Conservation (phyloP, 2,113 vertebrate species). For the Turnix velox region DNA sequence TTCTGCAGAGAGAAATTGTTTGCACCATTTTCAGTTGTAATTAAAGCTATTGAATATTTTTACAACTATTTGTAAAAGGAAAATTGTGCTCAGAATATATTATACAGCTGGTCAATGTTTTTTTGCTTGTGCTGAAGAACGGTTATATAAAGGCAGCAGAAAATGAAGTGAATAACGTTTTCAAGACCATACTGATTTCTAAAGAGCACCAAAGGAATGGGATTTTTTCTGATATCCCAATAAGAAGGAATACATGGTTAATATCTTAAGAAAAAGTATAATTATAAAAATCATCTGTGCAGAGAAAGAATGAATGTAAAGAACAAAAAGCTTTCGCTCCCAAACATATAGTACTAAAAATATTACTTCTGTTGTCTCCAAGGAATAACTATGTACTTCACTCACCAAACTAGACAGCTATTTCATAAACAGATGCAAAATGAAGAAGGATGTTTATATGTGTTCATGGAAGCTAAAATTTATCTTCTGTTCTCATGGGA, state of each 20-base stretch:
- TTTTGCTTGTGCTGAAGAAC: neutral
- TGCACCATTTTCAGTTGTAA: neutral
- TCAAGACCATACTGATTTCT: neutral
- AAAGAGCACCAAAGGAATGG: neutral
- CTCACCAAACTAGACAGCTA: neutral
- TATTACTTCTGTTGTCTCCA: neutral
- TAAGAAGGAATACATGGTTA: neutral
- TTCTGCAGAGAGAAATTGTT: neutral
- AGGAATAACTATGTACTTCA: neutral
- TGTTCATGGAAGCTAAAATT: neutral
- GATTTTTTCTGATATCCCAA: neutral
- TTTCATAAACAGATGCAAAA: neutral
- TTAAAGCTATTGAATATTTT: conserved; percentile 13
- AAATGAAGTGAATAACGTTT: neutral
- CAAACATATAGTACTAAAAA: neutral
- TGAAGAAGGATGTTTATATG: neutral
- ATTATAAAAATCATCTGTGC: neutral
- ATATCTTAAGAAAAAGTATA: neutral
- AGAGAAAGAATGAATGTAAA: neutral
- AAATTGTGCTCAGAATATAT: conserved; percentile 3
- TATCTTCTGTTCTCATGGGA: neutral
- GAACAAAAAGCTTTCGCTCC: neutral
- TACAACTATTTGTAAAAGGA: neutral
- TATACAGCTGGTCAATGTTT: neutral
- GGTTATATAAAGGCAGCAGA: neutral